These are phyloP conservation scores for Sisor rabdophorus DNA, from an alignment of 2,113 vertebrate genomes.

Conservation along the genomic window DNA sequence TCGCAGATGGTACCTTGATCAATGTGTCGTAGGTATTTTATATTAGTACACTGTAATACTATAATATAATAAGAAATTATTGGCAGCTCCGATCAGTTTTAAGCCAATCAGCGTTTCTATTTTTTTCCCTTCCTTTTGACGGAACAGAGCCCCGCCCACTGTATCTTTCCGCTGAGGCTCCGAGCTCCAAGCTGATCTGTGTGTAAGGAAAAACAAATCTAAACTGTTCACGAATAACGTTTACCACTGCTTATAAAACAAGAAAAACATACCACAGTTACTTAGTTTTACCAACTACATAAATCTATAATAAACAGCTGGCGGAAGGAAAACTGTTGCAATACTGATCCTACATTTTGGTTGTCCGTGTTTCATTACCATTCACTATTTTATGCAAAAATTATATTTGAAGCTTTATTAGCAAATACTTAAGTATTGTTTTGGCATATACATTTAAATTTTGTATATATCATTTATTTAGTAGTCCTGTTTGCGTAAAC, in stretches of 20 bases:
- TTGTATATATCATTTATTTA: background rate
- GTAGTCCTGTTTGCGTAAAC: constrained; percentile 23
- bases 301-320: background rate
- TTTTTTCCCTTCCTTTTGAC: constrained; percentile 52
- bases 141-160: constrained; percentile 7
- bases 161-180: constrained; percentile 16
- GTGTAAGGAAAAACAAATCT: background rate
- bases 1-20: background rate
- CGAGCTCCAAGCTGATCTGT: background rate
- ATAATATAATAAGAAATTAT: too few relatives aligned
- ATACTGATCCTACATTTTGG: background rate
- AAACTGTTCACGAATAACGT: background rate
- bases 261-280: background rate
- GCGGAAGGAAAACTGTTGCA: background rate
- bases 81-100: constrained; percentile 65
- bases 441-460: background rate
- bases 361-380: background rate
- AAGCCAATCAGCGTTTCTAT: constrained; percentile 64
- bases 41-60: background rate
- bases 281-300: background rate
- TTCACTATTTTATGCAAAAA: background rate
- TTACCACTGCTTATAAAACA: background rate
- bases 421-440: too few relatives aligned
- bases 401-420: background rate
- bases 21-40: background rate